Evolutionary conservation across 2,113 vertebrate genomes (phyloP), one percentile per base, ranked within the genome.

Genomic region (Pimephales promelas): DNA sequence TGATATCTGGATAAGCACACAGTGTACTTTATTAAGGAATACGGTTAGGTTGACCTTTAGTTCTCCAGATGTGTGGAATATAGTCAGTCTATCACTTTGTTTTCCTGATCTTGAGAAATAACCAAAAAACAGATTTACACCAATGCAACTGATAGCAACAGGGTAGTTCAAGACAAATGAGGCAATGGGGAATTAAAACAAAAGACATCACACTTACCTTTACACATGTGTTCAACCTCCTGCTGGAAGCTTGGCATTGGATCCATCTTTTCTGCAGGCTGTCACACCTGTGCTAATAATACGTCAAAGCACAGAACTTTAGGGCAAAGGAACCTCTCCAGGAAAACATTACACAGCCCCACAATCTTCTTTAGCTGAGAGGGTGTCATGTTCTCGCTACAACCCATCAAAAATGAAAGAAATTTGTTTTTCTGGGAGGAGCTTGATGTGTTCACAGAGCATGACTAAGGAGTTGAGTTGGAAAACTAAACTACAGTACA

Each of bases 61-160:
- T 40, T 31, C 20, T 70, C 79, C 26, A 81, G 31, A 70, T 70
- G 79, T 36, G 26, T 54, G 45, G 20, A 81, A 10, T 40, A 70
- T 40, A 77, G 31, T 77, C 74, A 40, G 49, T 57, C 28, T 20
- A 77, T 77, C 28, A 70, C 26, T 68, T 81, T 34, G 47, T 26
- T 70, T 34, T 56, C 20, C 47, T 68, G 26, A 4, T 73, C 18
- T 82, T 36, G 10, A 66, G 28, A 22, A 72, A 34, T 80, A 73
- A 85, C 56, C 56, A 49, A 54, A 54, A 74, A 74, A 47, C 83
- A 78, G 74, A 83, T 66, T 56, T 11, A 10, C 52, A 59, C 68
- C 28, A 31, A 26, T 20, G n/a, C n/a, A 49, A 56, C 5, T 14
- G 4, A 40, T 11, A 79, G 16, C 22, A 68, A 13, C 47, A 74